These are phyloP conservation scores for Lontra canadensis DNA, from an alignment of 2,113 vertebrate genomes.

Conservation along the genomic window DNA sequence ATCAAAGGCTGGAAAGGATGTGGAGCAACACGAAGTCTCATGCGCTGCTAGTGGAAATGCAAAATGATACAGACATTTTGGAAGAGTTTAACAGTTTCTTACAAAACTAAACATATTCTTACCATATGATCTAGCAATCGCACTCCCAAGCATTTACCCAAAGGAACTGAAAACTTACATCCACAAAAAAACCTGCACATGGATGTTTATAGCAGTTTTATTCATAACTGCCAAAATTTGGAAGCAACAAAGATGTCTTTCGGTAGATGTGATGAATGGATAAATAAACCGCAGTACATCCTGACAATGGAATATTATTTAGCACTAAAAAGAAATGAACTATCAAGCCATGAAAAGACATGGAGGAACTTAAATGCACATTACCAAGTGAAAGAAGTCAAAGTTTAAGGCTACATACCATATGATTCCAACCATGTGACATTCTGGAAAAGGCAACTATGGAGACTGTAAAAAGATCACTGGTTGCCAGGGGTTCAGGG, in stretches of 20 bases:
- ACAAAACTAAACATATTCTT: neutral
- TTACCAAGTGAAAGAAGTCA: neutral
- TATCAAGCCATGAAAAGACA: neutral
- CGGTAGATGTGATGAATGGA: neutral
- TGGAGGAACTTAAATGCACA: neutral
- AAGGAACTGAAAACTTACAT: neutral
- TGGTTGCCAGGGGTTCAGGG: neutral
- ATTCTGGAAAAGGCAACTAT: neutral
- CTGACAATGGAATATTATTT: neutral
- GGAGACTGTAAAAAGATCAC: neutral
- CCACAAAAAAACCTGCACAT: slow-evolving; percentile 3
- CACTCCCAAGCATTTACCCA: neutral
- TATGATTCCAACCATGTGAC: neutral
- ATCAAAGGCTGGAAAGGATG: neutral
- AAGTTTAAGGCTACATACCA: neutral
- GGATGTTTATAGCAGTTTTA: neutral
- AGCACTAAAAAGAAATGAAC: slow-evolving; percentile 17
- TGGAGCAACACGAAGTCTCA: neutral
- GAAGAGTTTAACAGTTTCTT: neutral
- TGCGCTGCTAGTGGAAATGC: neutral
- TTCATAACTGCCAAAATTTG: neutral
- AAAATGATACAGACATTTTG: neutral
- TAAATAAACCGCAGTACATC: neutral
- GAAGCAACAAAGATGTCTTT: neutral
- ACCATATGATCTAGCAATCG: neutral